Percentiles rank a stretch among this genome's conserved stretches.
Evolutionary conservation across 2,888 invertebrate genomes (phyloP).

Genomic region (Galeopsomyia nigrocyanea): DNA sequence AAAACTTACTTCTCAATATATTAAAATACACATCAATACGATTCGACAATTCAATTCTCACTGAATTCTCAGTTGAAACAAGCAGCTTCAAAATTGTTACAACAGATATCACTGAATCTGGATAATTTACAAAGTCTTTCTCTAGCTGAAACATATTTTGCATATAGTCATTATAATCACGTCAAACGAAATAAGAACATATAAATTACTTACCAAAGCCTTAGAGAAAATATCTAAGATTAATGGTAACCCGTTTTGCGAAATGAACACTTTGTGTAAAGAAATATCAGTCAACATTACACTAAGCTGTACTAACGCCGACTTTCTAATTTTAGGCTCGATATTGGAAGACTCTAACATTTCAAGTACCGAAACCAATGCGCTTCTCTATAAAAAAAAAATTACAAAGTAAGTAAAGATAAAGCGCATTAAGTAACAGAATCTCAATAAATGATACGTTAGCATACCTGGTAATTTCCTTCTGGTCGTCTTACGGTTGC

Average conservation of each 20-base stretch:
- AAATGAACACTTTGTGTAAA: constrained; percentile 74
- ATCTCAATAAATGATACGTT: constrained; percentile 30
- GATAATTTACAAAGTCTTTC: constrained; percentile 70
- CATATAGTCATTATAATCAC: constrained; percentile 11
- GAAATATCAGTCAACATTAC: constrained; percentile 77
- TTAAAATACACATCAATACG: constrained; percentile 68
- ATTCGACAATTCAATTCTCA: constrained; percentile 73
- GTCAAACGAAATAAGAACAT: background rate
- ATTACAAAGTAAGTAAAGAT: too few species aligned
- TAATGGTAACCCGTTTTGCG: constrained; percentile 72
- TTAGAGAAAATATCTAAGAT: constrained; percentile 69
- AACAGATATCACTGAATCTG: constrained; percentile 71
- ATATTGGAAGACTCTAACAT: constrained; percentile 66
- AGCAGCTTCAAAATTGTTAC: constrained; percentile 70
- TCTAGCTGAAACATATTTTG: constrained; percentile 63
- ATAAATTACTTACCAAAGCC: constrained; percentile 61
- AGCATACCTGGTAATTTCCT: constrained; percentile 62
- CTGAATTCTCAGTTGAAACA: constrained; percentile 71
- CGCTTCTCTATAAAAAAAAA: constrained; percentile 67
- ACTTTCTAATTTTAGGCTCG: constrained; percentile 78
- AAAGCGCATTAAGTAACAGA: background rate
- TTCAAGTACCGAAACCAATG: constrained; percentile 65
- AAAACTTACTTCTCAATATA: constrained; percentile 69
- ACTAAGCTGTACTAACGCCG: constrained; percentile 77
- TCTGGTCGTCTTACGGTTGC: constrained; percentile 54